These are phyloP conservation scores for Leucosticte australis DNA, from an alignment of 2,113 vertebrate genomes.

Conservation along the genomic window DNA sequence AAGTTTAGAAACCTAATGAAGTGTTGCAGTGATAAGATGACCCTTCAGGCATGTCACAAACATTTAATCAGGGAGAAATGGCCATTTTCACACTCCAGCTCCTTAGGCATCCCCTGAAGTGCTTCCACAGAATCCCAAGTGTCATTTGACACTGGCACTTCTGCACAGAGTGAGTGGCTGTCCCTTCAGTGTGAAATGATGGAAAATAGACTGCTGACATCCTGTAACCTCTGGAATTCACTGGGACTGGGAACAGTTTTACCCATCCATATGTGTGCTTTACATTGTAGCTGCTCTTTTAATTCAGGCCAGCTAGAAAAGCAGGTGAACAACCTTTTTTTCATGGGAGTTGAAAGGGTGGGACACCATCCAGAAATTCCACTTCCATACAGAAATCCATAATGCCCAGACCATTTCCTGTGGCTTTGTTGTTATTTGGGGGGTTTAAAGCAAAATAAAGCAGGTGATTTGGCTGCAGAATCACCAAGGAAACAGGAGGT, in stretches of 20 bases:
- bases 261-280: neutral
- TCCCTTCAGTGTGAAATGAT: neutral
- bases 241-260: neutral
- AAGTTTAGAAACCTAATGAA: neutral
- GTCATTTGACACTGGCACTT: neutral
- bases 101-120: neutral
- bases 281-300: neutral
- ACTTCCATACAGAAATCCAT: neutral
- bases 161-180: neutral
- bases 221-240: neutral
- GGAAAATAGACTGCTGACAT: neutral
- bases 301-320: neutral
- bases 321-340: neutral
- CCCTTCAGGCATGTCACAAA: neutral
- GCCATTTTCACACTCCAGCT: neutral
- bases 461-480: neutral
- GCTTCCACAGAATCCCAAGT: neutral
- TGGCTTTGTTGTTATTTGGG: neutral
- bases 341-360: neutral
- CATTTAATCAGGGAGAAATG: neutral
- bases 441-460: neutral
- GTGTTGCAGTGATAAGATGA: neutral
- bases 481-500: neutral
- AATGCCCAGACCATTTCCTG: neutral
- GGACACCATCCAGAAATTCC: neutral